Evolutionary conservation across 1,140 invertebrate genomes (phyloP).

Genomic region (Phthorimaea operculella): DNA sequence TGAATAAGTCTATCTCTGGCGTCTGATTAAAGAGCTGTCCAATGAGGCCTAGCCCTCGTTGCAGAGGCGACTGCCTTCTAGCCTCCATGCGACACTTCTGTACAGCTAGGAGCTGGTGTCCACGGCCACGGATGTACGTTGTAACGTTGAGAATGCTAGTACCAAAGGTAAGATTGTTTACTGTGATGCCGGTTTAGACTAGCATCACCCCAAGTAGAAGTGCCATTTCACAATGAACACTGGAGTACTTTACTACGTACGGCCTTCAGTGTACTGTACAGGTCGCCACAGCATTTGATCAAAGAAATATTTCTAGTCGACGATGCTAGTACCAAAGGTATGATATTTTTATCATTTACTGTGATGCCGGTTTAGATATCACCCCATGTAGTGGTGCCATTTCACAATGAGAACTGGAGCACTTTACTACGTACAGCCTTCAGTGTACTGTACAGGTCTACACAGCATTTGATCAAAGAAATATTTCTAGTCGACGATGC

Average conservation of each 20-base stretch:
- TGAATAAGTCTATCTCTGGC: too few relatives aligned
- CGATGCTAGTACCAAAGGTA: slow-evolving; percentile 87
- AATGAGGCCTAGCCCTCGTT: too few relatives aligned
- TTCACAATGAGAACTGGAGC: slow-evolving; percentile 94
- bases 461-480: slow-evolving; percentile 85
- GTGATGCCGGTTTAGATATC: too few relatives aligned
- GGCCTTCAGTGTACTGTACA: slow-evolving; percentile 83
- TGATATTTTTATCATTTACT: too few relatives aligned
- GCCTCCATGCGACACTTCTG: too few relatives aligned
- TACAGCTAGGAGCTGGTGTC: too few relatives aligned
- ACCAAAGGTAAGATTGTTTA: too few relatives aligned
- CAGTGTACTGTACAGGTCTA: slow-evolving; percentile 87
- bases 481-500: slow-evolving; percentile 94
- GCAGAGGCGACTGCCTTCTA: too few relatives aligned
- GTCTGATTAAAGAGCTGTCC: too few relatives aligned
- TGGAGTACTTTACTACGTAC: slow-evolving; percentile 89
- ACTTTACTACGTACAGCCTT: slow-evolving; percentile 87
- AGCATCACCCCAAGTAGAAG: slow-evolving; percentile 78
- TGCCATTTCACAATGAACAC: slow-evolving; percentile 96
- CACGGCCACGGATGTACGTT: too few relatives aligned
- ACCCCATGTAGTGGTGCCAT: slow-evolving; percentile 86
- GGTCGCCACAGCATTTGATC: slow-evolving; percentile 83
- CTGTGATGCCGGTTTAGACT: too few relatives aligned
- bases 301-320: slow-evolving; percentile 95
- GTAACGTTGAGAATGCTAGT: too few relatives aligned